Evolutionary conservation across 1,140 invertebrate species (phyloP).

Genomic region (Drosophila rhopaloa): DNA sequence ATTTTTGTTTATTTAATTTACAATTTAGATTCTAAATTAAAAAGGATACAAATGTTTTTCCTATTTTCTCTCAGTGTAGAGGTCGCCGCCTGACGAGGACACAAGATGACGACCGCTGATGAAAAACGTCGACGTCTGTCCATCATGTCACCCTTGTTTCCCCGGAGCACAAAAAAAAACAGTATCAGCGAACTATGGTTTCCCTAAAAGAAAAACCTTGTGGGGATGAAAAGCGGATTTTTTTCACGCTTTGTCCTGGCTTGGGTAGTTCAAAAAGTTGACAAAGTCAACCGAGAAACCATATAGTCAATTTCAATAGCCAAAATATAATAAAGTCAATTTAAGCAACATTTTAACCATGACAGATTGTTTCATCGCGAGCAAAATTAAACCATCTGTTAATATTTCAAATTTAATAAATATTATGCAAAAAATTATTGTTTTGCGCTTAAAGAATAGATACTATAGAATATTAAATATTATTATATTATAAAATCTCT

Average conservation of each 20-base stretch:
- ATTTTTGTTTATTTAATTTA: too few relatives aligned
- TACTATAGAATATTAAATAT: not conserved
- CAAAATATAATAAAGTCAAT: not conserved
- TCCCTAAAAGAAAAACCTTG: slow-evolving; percentile 54
- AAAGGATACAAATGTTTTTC: too few relatives aligned
- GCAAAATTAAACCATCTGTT: not conserved
- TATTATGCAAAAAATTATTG: not conserved
- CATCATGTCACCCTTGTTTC: slow-evolving; percentile 79
- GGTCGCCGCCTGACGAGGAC: slow-evolving; percentile 70
- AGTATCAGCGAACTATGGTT: slow-evolving; percentile 70
- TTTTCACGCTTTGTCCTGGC: slow-evolving; percentile 56
- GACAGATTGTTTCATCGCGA: not conserved
- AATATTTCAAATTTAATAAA: not conserved
- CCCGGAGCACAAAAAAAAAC: slow-evolving; percentile 24
- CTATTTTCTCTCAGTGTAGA: slow-evolving; percentile 35
- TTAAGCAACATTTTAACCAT: not conserved
- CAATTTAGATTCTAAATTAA: too few relatives aligned
- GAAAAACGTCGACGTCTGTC: slow-evolving; percentile 82
- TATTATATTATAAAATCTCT: too few relatives aligned
- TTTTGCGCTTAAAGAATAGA: not conserved
- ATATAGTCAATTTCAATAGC: not conserved
- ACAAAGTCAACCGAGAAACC: not conserved
- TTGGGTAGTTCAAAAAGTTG: slow-evolving; percentile 54
- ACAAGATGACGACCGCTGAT: slow-evolving; percentile 82
- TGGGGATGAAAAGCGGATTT: slow-evolving; percentile 76